Base-by-base conservation (phyloP, 2,888 invertebrate species). In the Ennomos fuscantarius region DNA sequence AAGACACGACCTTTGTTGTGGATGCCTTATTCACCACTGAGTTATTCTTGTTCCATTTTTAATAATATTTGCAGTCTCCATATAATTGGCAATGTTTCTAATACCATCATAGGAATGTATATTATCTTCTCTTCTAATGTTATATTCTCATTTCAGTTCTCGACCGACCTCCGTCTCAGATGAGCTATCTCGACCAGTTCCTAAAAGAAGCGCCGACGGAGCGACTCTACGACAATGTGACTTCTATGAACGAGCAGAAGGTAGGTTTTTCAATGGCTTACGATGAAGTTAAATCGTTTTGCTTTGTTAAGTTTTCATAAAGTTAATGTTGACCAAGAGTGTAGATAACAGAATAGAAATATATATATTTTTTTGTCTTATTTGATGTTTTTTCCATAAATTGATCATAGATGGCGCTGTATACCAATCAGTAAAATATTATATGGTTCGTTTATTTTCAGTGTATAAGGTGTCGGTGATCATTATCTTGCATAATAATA, bases 111-210 rank as follows among this genome's bases (percentile, higher is more conserved):
- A 10, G 8, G 24, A 8, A 47, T n/a, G n/a, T n/a, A n/a, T 11
- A 31, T 13, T 48, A 40, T 39, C 9, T n/a, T 32, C 8, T 35
- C 24, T 24, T 31, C 35, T 15, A 13, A 34, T 55, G 43, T 53
- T 66, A 55, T 62, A 45, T 60, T 68, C 53, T 58, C 39, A 52
- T 89, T 87, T 65, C 93, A 97, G 97, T 97, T 90, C 87, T 97
- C 91, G 97, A 97, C 81, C 94, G 97, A 69, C 97, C 97, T 48
- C 95, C 97, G 36, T 98, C 98, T 34, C 97, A 97, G 88, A 96
- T 97, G 95, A 97, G 97, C 66, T 97, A 97, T 86, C 88, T 97
- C 81, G 97, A 97, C 81, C 97, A 97, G 79, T 98, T 98, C 84
- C 92, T 98, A 72, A 97, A 97, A 80, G 97, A 97, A 32, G 86